These are phyloP conservation scores for Muntiacus muntjak DNA, from an alignment of 2,113 vertebrate species.

Conservation along the genomic window DNA sequence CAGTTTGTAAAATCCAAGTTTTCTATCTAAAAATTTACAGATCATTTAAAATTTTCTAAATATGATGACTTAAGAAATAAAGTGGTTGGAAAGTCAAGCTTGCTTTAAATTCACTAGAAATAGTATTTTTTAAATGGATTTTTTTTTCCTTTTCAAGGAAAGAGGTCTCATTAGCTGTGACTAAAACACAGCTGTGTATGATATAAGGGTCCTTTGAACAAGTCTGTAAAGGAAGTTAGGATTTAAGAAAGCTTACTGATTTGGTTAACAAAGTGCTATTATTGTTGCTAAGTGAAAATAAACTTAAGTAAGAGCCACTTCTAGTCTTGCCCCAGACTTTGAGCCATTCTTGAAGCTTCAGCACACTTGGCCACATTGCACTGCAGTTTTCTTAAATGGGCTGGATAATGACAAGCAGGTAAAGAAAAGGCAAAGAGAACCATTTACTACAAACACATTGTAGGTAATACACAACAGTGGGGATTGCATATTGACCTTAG, in stretches of 20 bases:
- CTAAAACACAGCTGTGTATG: neutral
- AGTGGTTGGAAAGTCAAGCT: neutral
- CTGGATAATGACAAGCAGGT: slow-evolving; percentile 66
- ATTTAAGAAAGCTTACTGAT: neutral
- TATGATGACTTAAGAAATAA: neutral
- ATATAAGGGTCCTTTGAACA: neutral
- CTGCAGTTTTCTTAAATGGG: slow-evolving; percentile 57
- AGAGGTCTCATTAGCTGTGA: neutral
- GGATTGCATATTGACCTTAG: slow-evolving; percentile 82
- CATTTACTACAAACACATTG: slow-evolving; percentile 71
- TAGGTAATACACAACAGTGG: slow-evolving; percentile 81
- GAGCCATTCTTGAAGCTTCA: slow-evolving; percentile 65
- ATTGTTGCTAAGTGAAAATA: slow-evolving; percentile 11
- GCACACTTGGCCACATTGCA: slow-evolving; percentile 32
- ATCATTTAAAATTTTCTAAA: slow-evolving; percentile 35
- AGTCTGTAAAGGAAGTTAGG: neutral
- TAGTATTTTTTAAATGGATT: neutral
- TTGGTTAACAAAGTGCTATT: neutral
- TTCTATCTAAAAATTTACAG: neutral
- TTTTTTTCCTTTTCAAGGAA: slow-evolving; percentile 15
- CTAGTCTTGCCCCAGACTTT: slow-evolving; percentile 78
- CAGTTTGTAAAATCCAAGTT: neutral
- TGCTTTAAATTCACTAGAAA: slow-evolving; percentile 4
- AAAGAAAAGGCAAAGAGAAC: slow-evolving; percentile 74
- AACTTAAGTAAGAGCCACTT: neutral